Evolutionary conservation across 1,140 invertebrate species (phyloP).

Genomic region (Samia ricini): DNA sequence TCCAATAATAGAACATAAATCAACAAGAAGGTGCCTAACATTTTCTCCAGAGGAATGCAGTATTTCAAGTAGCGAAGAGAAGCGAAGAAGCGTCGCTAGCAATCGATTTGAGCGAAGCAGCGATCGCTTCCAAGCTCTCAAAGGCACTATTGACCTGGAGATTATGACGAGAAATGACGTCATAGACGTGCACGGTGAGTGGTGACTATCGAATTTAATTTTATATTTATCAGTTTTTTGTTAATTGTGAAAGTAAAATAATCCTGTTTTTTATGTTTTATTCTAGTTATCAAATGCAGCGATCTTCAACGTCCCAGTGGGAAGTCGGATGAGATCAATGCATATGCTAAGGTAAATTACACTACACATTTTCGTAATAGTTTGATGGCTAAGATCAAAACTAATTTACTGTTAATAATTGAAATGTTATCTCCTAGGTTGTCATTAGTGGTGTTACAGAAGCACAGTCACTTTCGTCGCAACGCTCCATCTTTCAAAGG

Average conservation of each 20-base stretch:
- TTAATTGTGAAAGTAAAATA: not conserved
- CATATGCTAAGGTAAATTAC: constrained; percentile 62
- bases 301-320: constrained; percentile 61
- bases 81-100: constrained; percentile 62
- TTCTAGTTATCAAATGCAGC: constrained; percentile 66
- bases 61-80: constrained; percentile 67
- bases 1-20: constrained; percentile 66
- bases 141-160: constrained; percentile 70
- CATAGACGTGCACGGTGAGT: constrained; percentile 75
- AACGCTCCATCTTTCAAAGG: constrained; percentile 67
- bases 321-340: constrained; percentile 66
- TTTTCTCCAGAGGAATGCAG: constrained; percentile 68
- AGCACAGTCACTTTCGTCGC: constrained; percentile 50
- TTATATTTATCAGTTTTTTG: constrained; percentile 19
- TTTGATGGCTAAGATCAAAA: too few relatives aligned
- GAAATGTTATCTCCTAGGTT: constrained; percentile 34
- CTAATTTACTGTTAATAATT: not conserved
- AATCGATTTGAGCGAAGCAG: constrained; percentile 56
- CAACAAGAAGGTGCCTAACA: constrained; percentile 64
- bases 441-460: constrained; percentile 63
- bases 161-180: constrained; percentile 58
- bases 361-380: not conserved
- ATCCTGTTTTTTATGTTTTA: not conserved
- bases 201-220: constrained; percentile 62
- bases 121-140: constrained; percentile 51